Percentiles rank a stretch among this genome's conserved stretches.
Conservation (phyloP, 2,888 invertebrate species). For the Congeria kusceri region DNA sequence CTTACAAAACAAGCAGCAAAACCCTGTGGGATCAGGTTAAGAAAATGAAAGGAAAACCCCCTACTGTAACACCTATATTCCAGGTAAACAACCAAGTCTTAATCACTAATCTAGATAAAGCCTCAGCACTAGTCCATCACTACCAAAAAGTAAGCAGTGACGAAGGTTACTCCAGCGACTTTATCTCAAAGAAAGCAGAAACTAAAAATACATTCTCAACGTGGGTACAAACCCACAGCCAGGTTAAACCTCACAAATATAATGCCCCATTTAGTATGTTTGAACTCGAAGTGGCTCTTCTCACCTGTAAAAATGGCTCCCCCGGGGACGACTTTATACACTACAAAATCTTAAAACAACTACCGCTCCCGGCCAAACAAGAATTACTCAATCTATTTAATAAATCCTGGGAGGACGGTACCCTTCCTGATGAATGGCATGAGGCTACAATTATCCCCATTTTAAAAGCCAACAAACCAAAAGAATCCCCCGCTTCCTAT, state of each 20-base stretch:
- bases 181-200: neutral
- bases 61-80: neutral
- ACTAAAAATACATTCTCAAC: neutral
- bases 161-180: neutral
- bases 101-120: constrained; percentile 7
- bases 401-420: constrained; percentile 13
- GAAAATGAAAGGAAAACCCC: neutral
- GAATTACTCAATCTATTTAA: constrained; percentile 5
- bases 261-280: neutral
- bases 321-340: constrained; percentile 8
- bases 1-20: neutral
- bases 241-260: neutral
- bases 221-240: neutral
- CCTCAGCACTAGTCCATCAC: neutral
- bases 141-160: constrained; percentile 8
- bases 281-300: neutral
- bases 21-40: neutral
- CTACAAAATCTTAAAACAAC: constrained; percentile 10
- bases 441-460: constrained; percentile 20
- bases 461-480: constrained; percentile 14
- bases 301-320: constrained; percentile 1
- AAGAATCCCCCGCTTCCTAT: constrained; percentile 11
- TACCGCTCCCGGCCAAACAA: neutral
- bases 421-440: neutral
- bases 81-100: neutral